Conservation (phyloP, 1,140 invertebrate genomes). For the Drosophila sp. region DNA sequence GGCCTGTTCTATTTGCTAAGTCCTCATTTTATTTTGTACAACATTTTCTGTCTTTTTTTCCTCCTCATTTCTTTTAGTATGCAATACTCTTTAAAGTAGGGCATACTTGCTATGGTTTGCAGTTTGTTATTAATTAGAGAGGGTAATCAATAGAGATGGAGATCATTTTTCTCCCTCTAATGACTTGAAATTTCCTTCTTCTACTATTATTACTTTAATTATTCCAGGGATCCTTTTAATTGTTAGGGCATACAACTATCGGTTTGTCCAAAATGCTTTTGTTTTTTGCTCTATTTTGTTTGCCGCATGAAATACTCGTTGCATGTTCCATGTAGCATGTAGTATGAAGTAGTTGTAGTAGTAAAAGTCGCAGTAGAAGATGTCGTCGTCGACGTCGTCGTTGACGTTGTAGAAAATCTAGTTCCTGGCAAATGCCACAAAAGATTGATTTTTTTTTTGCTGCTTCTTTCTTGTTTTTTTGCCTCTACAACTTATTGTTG, state of each 20-base stretch:
- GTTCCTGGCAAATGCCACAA: conserved; percentile 72
- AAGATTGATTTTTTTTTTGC: conserved; percentile 66
- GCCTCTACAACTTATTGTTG: conserved; percentile 16
- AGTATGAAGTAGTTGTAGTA: conserved; percentile 2
- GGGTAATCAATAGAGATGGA: too few species aligned
- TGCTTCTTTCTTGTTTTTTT: background rate
- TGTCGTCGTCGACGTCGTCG: conserved; percentile 53
- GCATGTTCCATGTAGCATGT: background rate
- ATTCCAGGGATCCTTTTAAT: background rate
- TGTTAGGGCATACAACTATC: background rate
- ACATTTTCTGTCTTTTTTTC: conserved; percentile 30
- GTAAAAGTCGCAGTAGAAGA: conserved; percentile 27
- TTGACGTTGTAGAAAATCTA: conserved; percentile 53
- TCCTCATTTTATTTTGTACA: conserved; percentile 64
- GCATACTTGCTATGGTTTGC: background rate
- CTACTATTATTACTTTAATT: too few species aligned
- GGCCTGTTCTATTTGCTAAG: conserved; percentile 65
- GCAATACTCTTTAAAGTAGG: background rate
- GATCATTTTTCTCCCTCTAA: too few species aligned
- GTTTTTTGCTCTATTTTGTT: conserved; percentile 37
- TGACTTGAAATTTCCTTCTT: too few species aligned
- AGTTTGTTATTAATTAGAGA: conserved; percentile 1
- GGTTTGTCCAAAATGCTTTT: background rate
- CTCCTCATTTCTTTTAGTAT: conserved; percentile 10
- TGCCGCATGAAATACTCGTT: conserved; percentile 64